phyloP scores from a whole-genome alignment of 2,113 vertebrate species.

The Ondatra zibethicus region DNA sequence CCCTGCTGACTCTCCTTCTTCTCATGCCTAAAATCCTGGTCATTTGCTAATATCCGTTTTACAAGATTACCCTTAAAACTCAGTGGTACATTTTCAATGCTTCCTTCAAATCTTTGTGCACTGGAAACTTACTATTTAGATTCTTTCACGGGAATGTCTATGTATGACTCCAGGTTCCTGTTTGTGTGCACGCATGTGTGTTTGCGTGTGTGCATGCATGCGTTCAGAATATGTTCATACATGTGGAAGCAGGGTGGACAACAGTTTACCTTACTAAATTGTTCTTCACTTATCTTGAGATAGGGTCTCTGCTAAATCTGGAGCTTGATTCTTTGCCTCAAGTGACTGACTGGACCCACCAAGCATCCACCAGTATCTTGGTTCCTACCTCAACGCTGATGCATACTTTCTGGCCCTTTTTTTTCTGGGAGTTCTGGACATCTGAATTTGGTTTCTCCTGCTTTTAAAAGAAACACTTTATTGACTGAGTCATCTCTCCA shows the following conservation, averaged over 20 bases:
- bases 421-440: background rate
- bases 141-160: background rate
- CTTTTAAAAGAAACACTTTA: background rate
- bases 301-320: background rate
- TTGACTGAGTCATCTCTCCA: too few relatives aligned
- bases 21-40: background rate
- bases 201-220: background rate
- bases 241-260: background rate
- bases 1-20: background rate
- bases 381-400: too few relatives aligned
- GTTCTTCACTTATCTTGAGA: background rate
- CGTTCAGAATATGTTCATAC: background rate
- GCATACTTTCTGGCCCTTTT: background rate
- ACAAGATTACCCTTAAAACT: background rate
- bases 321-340: background rate
- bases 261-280: background rate
- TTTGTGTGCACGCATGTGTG: background rate
- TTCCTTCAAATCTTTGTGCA: background rate
- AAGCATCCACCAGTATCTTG: background rate
- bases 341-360: background rate
- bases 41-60: background rate
- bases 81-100: background rate
- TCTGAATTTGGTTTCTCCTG: background rate
- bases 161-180: too few relatives aligned
- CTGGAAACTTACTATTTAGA: background rate